Percentiles rank a stretch among this genome's conserved stretches.
These are phyloP conservation scores for Meiosimyza decipiens DNA, from an alignment of 2,888 invertebrate genomes.

Conservation along the genomic window DNA sequence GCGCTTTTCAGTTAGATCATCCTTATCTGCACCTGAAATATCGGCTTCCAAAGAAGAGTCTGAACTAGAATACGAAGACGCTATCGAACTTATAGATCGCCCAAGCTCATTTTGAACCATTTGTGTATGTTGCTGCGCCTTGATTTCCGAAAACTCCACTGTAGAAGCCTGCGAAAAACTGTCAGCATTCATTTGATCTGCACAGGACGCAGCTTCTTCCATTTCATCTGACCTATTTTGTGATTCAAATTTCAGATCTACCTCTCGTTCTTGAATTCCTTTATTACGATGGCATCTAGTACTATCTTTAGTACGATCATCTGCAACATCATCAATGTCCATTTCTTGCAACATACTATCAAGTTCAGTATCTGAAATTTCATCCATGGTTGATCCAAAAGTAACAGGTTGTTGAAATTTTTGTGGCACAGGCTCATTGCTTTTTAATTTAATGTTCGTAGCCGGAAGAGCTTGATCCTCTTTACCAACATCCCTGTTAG, in stretches of 20 bases:
- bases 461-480: background rate
- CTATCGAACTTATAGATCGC: conserved; percentile 41
- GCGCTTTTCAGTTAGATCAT: conserved; percentile 46
- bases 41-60: conserved; percentile 51
- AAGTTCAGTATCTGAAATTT: conserved; percentile 66
- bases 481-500: background rate
- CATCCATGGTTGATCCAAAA: conserved; percentile 67
- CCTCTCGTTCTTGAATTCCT: background rate
- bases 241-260: background rate
- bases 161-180: conserved; percentile 67
- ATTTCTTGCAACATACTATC: conserved; percentile 67
- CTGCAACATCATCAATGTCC: conserved; percentile 58
- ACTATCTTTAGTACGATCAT: conserved; percentile 13
- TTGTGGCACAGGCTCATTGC: conserved; percentile 7
- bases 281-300: background rate
- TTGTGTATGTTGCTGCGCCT: conserved; percentile 41
- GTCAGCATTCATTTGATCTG: conserved; percentile 62
- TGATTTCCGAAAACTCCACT: conserved; percentile 63
- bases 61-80: conserved; percentile 56
- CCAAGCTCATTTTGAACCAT: conserved; percentile 35
- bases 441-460: background rate
- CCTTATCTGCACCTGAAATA: conserved; percentile 26
- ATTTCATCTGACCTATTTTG: conserved; percentile 36
- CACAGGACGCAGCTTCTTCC: conserved; percentile 36
- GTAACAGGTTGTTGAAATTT: conserved; percentile 55